A percentile compares a stretch with the other conserved stretches of the same genome.
Conservation (phyloP, 2,888 invertebrate genomes). For the Tribolium freemani region DNA sequence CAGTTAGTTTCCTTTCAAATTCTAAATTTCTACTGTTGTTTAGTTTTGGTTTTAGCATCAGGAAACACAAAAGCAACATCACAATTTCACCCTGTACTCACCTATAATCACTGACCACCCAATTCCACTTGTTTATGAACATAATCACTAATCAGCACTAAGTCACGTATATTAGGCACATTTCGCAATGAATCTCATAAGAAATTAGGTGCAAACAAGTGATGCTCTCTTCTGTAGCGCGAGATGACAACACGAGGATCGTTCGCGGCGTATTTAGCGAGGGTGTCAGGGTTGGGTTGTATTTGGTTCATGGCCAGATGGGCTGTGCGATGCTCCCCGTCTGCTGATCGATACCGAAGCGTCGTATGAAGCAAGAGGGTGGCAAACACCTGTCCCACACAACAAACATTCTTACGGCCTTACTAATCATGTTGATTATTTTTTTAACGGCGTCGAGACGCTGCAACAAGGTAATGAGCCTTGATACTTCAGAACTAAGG, state of each 20-base stretch:
- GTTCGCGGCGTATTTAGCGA: constrained; percentile 28
- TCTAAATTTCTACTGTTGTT: too few relatives aligned
- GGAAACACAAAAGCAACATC: neutral
- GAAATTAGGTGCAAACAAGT: neutral
- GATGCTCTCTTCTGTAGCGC: neutral
- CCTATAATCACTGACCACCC: neutral
- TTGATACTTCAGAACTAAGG: neutral
- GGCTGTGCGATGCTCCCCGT: constrained; percentile 47
- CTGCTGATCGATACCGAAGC: constrained; percentile 42
- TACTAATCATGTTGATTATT: neutral
- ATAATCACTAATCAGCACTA: neutral
- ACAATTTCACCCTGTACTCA: neutral
- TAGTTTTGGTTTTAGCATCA: neutral
- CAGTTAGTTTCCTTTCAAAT: too few relatives aligned
- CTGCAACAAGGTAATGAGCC: neutral
- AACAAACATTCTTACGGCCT: constrained; percentile 1
- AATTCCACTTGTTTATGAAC: neutral
- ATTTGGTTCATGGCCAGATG: constrained; percentile 57
- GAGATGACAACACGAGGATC: constrained; percentile 22
- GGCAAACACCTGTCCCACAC: constrained; percentile 27
- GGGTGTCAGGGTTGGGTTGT: constrained; percentile 52
- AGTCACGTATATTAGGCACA: constrained; percentile 14
- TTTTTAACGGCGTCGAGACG: neutral
- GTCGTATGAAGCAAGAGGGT: constrained; percentile 22
- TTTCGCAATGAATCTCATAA: neutral